Base-by-base conservation (phyloP, 2,113 vertebrate species). In the Charina bottae region DNA sequence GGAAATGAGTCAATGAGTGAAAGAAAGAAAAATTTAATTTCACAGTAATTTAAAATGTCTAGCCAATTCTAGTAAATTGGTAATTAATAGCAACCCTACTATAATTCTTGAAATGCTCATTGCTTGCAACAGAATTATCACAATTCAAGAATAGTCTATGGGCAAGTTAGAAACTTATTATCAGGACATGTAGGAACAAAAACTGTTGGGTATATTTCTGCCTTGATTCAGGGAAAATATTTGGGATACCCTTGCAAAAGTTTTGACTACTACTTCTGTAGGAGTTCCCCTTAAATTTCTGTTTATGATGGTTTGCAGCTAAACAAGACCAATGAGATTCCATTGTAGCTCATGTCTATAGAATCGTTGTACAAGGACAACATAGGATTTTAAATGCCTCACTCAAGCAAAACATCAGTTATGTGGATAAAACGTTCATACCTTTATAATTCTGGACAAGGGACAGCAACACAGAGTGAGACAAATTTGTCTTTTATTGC, bases 401-500 rank as follows among this genome's bases (percentile, higher is more conserved):
- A 93, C 85, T 91, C n/a, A 90, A 89, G n/a, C 91, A 90, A 72
- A 85, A 92, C 89, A 64, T 88, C 49, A 88, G 0, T 46, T 42
- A 55, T 54, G 33, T 91, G 92, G 92, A 94, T 92, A 94, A 94
- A 90, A 24, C 56, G 90, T 85, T 94, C 93, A 94, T 92, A 85
- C 89, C 88, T 62, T 83, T 95, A 89, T 96, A 96, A 95, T 37
- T 90, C 62, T 21, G 56, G 90, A 55, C 42, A 87, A 94, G 95
- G 83, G 56, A 83, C 19, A 84, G 42, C 19, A 46, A 78, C 62
- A 58, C 6, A 62, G n/a, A 23, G 83, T 93, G 88, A 88, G 94
- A 85, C 55, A 96, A 90, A 92, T 96, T 96, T 96, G 91, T 94
- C 83, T 94, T 94, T 72, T 96, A 87, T 87, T 6, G 0, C 1